Percentiles rank a stretch among this genome's conserved stretches.
These are phyloP conservation scores for Plumapathes pennacea DNA, from an alignment of 92 coral and sea anemone genomes.

Conservation along the genomic window DNA sequence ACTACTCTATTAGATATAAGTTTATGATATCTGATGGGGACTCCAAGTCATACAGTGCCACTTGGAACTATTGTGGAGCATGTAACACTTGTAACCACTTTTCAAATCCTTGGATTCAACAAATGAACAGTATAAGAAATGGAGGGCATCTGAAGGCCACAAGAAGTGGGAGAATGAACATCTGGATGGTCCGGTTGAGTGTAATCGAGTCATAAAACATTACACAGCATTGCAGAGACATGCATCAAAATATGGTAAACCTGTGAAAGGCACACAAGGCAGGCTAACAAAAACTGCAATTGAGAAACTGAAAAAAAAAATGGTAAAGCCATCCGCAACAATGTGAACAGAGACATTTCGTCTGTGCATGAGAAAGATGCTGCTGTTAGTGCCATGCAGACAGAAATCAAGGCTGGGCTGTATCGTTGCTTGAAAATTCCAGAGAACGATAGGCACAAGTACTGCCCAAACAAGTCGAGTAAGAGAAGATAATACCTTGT, in stretches of 20 bases:
- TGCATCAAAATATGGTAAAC: neutral
- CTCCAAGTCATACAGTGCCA: slow-evolving; percentile 41
- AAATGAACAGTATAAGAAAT: slow-evolving; percentile 19
- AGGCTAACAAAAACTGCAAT: neutral
- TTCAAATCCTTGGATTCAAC: slow-evolving; percentile 28
- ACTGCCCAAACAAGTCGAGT: slow-evolving; percentile 31
- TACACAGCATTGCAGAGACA: neutral
- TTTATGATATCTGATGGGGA: slow-evolving; percentile 57
- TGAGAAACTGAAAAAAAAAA: neutral
- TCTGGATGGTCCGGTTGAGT: slow-evolving; percentile 24
- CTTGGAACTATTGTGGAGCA: slow-evolving; percentile 42
- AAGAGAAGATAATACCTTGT: slow-evolving; percentile 1
- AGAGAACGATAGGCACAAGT: slow-evolving; percentile 24
- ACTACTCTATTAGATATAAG: slow-evolving; percentile 11
- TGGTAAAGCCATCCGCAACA: neutral
- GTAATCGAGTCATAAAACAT: slow-evolving; percentile 2
- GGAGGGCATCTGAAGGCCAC: slow-evolving; percentile 39
- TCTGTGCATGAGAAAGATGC: neutral
- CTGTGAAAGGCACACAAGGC: neutral
- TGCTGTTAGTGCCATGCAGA: neutral
- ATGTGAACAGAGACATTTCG: neutral
- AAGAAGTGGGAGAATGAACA: slow-evolving; percentile 39
- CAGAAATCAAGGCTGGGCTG: neutral
- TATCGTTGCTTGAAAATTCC: slow-evolving; percentile 9
- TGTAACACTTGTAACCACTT: slow-evolving; percentile 35